Evolutionary conservation across 2,888 invertebrate genomes (phyloP).

Genomic region (Agriotes lineatus): DNA sequence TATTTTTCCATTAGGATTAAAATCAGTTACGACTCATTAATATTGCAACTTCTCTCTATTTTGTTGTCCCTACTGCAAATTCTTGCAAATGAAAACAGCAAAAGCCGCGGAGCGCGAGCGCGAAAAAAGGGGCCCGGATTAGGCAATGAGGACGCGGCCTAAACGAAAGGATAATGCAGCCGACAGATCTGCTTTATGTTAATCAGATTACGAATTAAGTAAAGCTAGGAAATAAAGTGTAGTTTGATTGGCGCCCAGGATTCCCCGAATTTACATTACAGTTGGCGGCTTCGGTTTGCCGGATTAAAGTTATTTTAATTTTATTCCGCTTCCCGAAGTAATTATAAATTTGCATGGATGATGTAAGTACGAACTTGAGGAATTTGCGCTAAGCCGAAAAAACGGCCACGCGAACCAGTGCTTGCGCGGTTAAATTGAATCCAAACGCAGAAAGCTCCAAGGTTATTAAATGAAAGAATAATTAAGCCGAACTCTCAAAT

Average conservation of each 20-base stretch:
- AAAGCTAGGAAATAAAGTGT: constrained; percentile 40
- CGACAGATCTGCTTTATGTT: constrained; percentile 36
- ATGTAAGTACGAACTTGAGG: constrained; percentile 38
- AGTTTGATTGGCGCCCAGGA: constrained; percentile 43
- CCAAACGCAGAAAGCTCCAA: too few species aligned
- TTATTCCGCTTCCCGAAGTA: constrained; percentile 34
- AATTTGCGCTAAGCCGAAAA: constrained; percentile 36
- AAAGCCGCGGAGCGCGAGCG: constrained; percentile 2
- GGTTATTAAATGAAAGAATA: too few species aligned
- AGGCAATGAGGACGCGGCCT: neutral
- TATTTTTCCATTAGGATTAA: constrained; percentile 25
- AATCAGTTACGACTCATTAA: constrained; percentile 18
- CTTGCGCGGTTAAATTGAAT: too few species aligned
- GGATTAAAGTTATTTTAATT: constrained; percentile 40
- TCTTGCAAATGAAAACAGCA: constrained; percentile 22
- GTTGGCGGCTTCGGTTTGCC: constrained; percentile 39
- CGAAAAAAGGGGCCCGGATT: neutral
- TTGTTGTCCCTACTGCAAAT: constrained; percentile 10
- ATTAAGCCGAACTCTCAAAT: too few species aligned
- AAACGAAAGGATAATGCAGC: constrained; percentile 31
- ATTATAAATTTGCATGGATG: constrained; percentile 43
- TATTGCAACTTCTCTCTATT: constrained; percentile 6
- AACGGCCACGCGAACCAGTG: too few species aligned
- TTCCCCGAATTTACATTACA: constrained; percentile 39
- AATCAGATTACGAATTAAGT: constrained; percentile 43